These are phyloP conservation scores for Ernsta delagoae DNA, from an alignment of 2,888 invertebrate species.

Conservation along the genomic window DNA sequence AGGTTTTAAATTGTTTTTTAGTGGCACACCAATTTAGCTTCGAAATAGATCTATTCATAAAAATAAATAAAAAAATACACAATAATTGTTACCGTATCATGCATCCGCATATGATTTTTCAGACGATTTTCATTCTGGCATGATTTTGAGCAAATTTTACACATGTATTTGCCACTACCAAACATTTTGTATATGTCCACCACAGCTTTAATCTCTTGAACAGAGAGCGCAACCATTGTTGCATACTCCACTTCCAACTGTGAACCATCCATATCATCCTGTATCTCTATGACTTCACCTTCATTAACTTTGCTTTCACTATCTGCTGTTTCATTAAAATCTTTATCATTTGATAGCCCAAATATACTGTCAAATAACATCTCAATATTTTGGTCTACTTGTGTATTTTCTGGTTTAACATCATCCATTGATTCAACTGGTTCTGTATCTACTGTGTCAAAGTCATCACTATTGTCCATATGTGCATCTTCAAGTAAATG, in stretches of 20 bases:
- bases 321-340: conserved; percentile 42
- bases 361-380: conserved; percentile 39
- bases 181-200: conserved; percentile 65
- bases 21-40: no score
- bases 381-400: conserved; percentile 33
- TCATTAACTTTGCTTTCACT: conserved; percentile 35
- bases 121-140: conserved; percentile 59
- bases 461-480: conserved; percentile 41
- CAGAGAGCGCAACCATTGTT: conserved; percentile 61
- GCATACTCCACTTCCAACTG: conserved; percentile 71
- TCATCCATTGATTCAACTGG: conserved; percentile 7
- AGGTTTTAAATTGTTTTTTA: no score
- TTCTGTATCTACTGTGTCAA: conserved; percentile 13
- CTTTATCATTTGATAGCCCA: conserved; percentile 38
- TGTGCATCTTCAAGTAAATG: conserved; percentile 47
- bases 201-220: conserved; percentile 68
- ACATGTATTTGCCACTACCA: conserved; percentile 58
- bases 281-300: conserved; percentile 33
- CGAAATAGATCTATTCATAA: no score
- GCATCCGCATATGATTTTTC: conserved; percentile 66
- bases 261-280: conserved; percentile 58
- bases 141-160: conserved; percentile 61
- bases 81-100: conserved; percentile 62
- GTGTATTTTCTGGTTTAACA: not conserved
- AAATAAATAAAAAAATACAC: no score